Evolutionary conservation across 2,888 invertebrate species (phyloP).

Genomic region (Taenaris catops): DNA sequence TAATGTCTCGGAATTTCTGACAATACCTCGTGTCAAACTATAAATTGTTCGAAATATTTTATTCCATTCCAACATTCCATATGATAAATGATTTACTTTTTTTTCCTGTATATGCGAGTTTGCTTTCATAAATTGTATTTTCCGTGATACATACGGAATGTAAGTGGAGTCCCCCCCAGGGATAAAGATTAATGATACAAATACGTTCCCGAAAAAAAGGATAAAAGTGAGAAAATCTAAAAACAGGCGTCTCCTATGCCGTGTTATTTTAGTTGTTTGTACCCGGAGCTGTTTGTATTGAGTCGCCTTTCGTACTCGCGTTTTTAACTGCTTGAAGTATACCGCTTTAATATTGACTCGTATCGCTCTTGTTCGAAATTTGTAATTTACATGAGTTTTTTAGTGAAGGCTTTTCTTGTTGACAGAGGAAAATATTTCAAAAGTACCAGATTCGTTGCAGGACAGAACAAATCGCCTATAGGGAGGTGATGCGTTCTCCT

Average conservation of each 20-base stretch:
- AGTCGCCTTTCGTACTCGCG: constrained; percentile 11
- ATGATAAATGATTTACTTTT: constrained; percentile 18
- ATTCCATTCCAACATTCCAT: constrained; percentile 1
- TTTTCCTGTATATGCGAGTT: constrained; percentile 12
- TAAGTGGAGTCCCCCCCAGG: constrained; percentile 24
- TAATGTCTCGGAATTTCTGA: no score
- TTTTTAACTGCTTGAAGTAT: neutral
- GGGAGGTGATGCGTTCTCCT: no score
- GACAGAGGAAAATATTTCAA: no score
- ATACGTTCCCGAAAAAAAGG: constrained; percentile 29
- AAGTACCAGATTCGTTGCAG: no score
- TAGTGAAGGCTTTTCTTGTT: no score
- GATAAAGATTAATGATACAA: constrained; percentile 38
- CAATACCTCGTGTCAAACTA: no score
- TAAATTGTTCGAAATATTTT: neutral
- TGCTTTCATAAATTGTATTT: constrained; percentile 20
- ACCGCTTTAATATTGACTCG: no score
- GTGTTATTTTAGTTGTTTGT: constrained; percentile 28
- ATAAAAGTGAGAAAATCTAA: constrained; percentile 26
- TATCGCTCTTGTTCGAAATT: no score
- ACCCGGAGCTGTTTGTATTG: constrained; percentile 19
- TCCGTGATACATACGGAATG: constrained; percentile 23
- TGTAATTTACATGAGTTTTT: no score
- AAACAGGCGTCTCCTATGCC: constrained; percentile 26
- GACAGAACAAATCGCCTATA: no score